Evolutionary conservation across 2,888 invertebrate species (phyloP).

Genomic region (Hypomecis punctinalis): DNA sequence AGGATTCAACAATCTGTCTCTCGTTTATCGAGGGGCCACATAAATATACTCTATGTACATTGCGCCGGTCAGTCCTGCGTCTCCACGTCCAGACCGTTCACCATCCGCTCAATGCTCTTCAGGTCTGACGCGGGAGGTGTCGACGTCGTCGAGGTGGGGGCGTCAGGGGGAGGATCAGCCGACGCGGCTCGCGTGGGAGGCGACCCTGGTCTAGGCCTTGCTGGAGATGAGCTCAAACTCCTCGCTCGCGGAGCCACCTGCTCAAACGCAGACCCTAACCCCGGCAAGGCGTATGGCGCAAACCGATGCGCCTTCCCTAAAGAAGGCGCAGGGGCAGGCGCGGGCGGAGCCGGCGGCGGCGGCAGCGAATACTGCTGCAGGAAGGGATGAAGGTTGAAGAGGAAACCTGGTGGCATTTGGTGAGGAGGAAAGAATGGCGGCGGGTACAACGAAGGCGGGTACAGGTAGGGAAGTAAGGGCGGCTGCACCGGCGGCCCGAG

Average conservation of each 20-base stretch:
- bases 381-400: conserved; percentile 95
- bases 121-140: conserved; percentile 91
- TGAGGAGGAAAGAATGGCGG: conserved; percentile 90
- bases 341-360: conserved; percentile 86
- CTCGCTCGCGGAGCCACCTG: conserved; percentile 92
- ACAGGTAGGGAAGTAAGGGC: conserved; percentile 96
- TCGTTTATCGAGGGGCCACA: conserved; percentile 54
- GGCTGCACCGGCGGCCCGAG: conserved; percentile 97
- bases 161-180: conserved; percentile 83
- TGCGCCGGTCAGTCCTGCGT: conserved; percentile 83
- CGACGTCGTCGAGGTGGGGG: conserved; percentile 81
- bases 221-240: conserved; percentile 87
- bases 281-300: conserved; percentile 94
- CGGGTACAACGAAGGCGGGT: conserved; percentile 95
- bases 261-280: conserved; percentile 93
- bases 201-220: conserved; percentile 71
- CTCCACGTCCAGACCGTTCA: conserved; percentile 96
- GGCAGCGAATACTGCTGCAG: conserved; percentile 94
- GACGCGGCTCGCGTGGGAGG: conserved; percentile 81
- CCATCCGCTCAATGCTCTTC: conserved; percentile 98
- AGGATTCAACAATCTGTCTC: conserved; percentile 23
- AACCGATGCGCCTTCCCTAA: conserved; percentile 90
- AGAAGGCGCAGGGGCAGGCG: conserved; percentile 87
- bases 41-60: conserved; percentile 83
- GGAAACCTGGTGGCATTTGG: conserved; percentile 92